Evolutionary conservation across 2,888 invertebrate genomes (phyloP), one percentile per base, ranked within the genome.

Genomic region (Nipponacmea schrenckii): DNA sequence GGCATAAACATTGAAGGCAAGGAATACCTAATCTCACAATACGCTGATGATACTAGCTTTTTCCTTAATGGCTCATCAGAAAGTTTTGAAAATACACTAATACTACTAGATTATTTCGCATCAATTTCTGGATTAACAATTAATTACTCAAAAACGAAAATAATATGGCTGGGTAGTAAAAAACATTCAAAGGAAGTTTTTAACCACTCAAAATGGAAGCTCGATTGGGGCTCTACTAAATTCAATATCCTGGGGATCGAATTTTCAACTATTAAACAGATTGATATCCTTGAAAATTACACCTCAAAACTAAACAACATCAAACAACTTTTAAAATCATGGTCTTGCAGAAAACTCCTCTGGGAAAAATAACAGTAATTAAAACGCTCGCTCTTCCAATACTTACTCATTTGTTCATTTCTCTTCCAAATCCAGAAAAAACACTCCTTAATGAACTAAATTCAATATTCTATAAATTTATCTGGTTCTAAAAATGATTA

Each of bases 21-120:
- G 20, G 70, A 65, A 44, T 56, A 48, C 65, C n/a, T 24, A 4
- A 65, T 48, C 56, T 50, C 44, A 1, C 70, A 66, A 20, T 70
- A 66, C 50, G 70, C 50, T 12, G 65, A 66, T 70, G 66, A 66
- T 39, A 65, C 70, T 2, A 8, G 20, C 17, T 20, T 69, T 26
- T n/a, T 20, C n/a, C 31, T 56, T 0, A 56, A 70, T 70, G 70
- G 62, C 10, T 70, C 70, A 27, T 4, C 48, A 56, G 20, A 44
- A 66, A 50, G 65, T 24, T 27, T 65, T n/a, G 31, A 44, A 27
- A 26, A 69, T 24, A 31, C 31, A 24, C 14, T 67, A 14, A 48
- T 17, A 48, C 15, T n/a, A 17, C n/a, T 48, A 17, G 17, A 48
- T 48, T n/a, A n/a, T n/a, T n/a, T n/a, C n/a, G n/a, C n/a, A n/a